Base-by-base conservation (phyloP, 2,113 vertebrate species). In the Festucalex cinctus region DNA sequence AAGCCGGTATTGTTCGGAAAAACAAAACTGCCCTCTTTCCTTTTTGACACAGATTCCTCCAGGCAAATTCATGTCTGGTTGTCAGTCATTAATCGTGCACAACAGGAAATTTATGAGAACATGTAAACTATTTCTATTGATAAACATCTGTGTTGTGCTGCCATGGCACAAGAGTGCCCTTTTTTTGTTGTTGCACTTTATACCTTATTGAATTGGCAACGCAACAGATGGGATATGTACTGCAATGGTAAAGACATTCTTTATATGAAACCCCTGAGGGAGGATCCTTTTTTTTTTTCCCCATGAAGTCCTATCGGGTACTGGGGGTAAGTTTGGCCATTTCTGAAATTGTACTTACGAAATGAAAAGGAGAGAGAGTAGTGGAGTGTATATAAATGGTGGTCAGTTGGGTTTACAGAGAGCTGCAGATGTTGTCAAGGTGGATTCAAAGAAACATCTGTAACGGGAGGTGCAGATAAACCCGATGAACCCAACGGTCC, bases 1-100 rank as follows among this genome's bases (percentile, higher is more conserved):
- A 82, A 81, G 77, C 35, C 69, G 22, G 63, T 62, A 80, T 74
- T 83, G 78, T 83, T 73, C 44, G 48, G 59, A 71, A 81, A 80
- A 78, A 87, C 51, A 77, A 68, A 78, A 77, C 51, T 3, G 24
- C 39, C 62, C 69, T 82, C 44, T 65, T 72, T 36, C 35, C 56
- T 51, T 20, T 58, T 49, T 65, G 66, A 70, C 59, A 59, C 44
- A 10, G 65, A 80, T 68, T 66, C 56, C 48, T 64, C 44, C 41
- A 46, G 19, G 35, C 75, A 69, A 82, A 74, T 72, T 71, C 75
- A 70, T 73, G 67, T 75, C 76, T 58, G 68, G 32, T 43, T 56
- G 56, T 37, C 63, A 51, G 68, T 59, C 70, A 63, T 75, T 77
- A 71, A 81, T 81, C 70, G 63, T 12, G 26, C 74, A 74, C 68